Base-by-base conservation (phyloP, 2,797 vertebrate species). In the Gymnothorax javanicus region DNA sequence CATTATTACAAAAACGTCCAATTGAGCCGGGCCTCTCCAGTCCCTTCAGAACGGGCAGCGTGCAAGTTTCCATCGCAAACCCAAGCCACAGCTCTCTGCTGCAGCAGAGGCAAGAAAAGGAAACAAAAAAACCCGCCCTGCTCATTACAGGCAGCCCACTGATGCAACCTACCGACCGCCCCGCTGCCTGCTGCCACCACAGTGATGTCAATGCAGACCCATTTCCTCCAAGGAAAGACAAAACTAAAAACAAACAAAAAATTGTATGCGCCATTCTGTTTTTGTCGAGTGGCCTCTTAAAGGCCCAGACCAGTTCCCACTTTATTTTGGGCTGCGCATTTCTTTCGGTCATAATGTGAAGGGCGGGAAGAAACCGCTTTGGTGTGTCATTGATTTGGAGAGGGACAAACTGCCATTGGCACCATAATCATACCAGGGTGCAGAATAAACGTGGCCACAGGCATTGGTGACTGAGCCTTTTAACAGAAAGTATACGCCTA, bases 141-240 rank as follows among this genome's bases (percentile, higher is more conserved):
- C n/a, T 84, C 43, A 17, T 75, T 86, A 86, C 25, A 75, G 87
- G 84, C 75, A 75, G 77, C 81, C 87, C 84, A 23, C 87, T 83
- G 67, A 88, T 71, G 62, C 54, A 86, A 84, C 84, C 81, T 81
- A 60, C 57, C 75, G 75, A 73, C 88, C 82, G 27, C 60, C 57
- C 89, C 88, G 77, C 84, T 11, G 79, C 89, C 87, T 87, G 88
- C 88, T 90, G 91, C 90, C 87, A 88, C 92, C 92, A 73, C 91
- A 92, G 91, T 93, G 93, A 94, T 92, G 92, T 94, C 92, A 94
- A 73, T 90, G 91, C n/a, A 89, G 91, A 73, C n/a, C 52, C 71
- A 25, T 33, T 71, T 54, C 85, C 82, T 56, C 4, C 4, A 84
- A 27, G 82, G 56, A 23, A 58, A 11, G 33, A 12, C 54, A 13